phyloP scores from a whole-genome alignment of 2,888 invertebrate genomes.

The Lasioglossum leucozonium region DNA sequence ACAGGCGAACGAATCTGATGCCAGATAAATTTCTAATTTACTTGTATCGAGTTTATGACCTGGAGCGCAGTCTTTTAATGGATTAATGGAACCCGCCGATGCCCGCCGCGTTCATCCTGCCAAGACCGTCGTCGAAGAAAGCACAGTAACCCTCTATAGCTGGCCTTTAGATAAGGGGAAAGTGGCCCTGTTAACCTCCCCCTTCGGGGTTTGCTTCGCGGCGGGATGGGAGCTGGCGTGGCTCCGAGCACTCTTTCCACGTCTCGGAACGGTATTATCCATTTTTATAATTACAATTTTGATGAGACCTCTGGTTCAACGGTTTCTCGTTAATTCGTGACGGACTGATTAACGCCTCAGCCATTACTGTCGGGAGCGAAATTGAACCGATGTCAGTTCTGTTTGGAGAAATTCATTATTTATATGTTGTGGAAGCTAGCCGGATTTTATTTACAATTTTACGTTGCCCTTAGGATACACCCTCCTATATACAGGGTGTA shows the following conservation, averaged over 20 bases:
- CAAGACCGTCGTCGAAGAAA: slow-evolving; percentile 41
- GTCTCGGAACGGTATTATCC: not conserved
- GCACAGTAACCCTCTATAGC: slow-evolving; percentile 44
- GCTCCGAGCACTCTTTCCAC: not conserved
- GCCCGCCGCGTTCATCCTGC: slow-evolving; percentile 45
- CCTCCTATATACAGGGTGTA: no score
- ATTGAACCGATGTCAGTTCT: not conserved
- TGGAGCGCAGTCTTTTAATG: slow-evolving; percentile 48
- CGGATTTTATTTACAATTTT: no score
- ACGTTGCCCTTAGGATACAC: no score
- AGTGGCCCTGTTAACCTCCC: slow-evolving; percentile 39
- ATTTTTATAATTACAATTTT: not conserved
- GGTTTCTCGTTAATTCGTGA: not conserved
- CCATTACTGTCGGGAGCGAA: not conserved
- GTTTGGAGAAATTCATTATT: no score
- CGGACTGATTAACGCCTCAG: not conserved
- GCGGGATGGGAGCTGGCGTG: not conserved
- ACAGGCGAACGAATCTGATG: slow-evolving; percentile 44
- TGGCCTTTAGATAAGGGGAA: slow-evolving; percentile 51
- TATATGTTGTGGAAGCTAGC: no score
- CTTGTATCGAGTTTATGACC: slow-evolving; percentile 59
- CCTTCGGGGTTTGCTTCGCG: slow-evolving; percentile 15
- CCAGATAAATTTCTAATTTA: slow-evolving; percentile 67
- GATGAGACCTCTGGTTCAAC: not conserved
- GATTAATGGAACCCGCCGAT: slow-evolving; percentile 60